These are phyloP conservation scores for Nebria brevicollis DNA, from an alignment of 2,888 invertebrate species.

Conservation along the genomic window DNA sequence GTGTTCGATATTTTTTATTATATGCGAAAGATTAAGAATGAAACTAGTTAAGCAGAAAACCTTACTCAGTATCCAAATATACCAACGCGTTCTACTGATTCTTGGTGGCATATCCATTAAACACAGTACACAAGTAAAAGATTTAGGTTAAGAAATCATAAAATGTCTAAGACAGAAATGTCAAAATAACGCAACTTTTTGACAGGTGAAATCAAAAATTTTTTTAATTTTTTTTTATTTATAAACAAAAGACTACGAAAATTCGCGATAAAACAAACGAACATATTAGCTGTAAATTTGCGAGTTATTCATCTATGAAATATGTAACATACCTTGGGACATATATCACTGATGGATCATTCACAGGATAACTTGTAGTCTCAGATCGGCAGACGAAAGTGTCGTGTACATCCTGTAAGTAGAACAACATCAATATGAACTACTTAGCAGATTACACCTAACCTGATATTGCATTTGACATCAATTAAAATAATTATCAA, in stretches of 20 bases:
- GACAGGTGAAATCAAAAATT: no score
- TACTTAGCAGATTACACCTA: constrained; percentile 44
- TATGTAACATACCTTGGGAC: constrained; percentile 31
- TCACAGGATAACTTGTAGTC: constrained; percentile 31
- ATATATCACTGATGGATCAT: constrained; percentile 35
- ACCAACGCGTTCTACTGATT: background rate
- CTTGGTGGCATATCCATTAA: background rate
- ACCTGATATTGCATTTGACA: constrained; percentile 41
- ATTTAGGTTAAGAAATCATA: background rate
- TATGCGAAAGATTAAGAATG: background rate
- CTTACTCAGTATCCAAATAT: background rate
- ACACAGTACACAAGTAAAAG: background rate
- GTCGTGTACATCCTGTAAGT: constrained; percentile 44
- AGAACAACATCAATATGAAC: constrained; percentile 38
- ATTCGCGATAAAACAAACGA: background rate
- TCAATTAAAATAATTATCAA: background rate
- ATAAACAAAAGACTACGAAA: background rate
- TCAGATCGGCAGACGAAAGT: constrained; percentile 37
- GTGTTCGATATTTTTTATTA: no score
- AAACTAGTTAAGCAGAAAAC: background rate
- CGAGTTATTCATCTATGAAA: no score
- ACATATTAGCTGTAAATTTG: background rate
- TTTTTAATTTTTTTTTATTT: no score
- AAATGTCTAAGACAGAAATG: background rate
- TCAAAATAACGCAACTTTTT: no score